Evolutionary conservation across 1,140 invertebrate genomes (phyloP).

Genomic region (Pogonus chalceus): DNA sequence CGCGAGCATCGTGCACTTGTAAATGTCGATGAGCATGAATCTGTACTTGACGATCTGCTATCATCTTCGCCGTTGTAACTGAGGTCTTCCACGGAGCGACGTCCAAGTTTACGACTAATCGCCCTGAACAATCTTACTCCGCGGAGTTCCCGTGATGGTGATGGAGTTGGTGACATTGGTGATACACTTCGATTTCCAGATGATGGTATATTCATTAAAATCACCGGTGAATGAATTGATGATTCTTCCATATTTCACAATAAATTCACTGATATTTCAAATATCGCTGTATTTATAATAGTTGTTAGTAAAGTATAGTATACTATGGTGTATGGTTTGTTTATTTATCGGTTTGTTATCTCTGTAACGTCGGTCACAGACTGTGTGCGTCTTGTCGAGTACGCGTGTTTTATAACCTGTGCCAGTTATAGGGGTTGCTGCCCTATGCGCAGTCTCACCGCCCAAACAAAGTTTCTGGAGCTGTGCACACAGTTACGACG

Average conservation of each 20-base stretch:
- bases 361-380: background rate
- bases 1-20: slow-evolving; percentile 34
- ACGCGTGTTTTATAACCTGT: background rate
- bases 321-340: too few relatives aligned
- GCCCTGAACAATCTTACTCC: slow-evolving; percentile 48
- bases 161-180: slow-evolving; percentile 30
- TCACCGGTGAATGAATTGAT: slow-evolving; percentile 8
- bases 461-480: background rate
- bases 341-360: too few relatives aligned
- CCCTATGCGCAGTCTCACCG: background rate
- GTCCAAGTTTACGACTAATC: slow-evolving; percentile 45
- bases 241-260: background rate
- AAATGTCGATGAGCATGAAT: slow-evolving; percentile 45
- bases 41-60: slow-evolving; percentile 44
- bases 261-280: too few relatives aligned
- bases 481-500: background rate
- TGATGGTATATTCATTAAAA: slow-evolving; percentile 17
- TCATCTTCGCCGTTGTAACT: slow-evolving; percentile 40
- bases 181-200: slow-evolving; percentile 22
- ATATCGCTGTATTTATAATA: too few relatives aligned
- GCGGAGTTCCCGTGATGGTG: slow-evolving; percentile 39
- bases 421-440: background rate
- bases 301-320: too few relatives aligned
- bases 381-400: background rate
- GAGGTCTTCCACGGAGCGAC: slow-evolving; percentile 39